phyloP scores from a whole-genome alignment of 1,140 invertebrate species.

The Zaprionus africanus region DNA sequence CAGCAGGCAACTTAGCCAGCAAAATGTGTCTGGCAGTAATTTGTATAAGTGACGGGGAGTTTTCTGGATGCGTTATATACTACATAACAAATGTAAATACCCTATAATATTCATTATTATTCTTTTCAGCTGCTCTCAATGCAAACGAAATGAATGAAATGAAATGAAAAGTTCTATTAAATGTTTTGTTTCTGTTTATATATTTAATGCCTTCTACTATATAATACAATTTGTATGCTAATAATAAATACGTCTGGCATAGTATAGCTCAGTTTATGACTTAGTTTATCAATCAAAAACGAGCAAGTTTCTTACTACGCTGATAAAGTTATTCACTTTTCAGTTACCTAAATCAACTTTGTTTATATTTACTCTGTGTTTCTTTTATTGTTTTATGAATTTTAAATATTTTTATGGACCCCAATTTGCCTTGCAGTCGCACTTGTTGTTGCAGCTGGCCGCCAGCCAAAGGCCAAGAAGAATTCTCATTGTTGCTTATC shows the following conservation, averaged over 20 bases:
- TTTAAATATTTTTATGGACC: neutral
- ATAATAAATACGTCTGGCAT: neutral
- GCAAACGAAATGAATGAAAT: neutral
- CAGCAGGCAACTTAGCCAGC: no score
- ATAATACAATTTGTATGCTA: neutral
- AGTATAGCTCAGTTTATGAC: neutral
- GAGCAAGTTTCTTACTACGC: neutral
- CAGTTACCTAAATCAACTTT: neutral
- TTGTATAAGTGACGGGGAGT: neutral
- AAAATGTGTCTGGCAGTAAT: neutral
- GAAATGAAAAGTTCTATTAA: no score
- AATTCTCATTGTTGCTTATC: constrained; percentile 34
- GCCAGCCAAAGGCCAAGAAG: constrained; percentile 38
- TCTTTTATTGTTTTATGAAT: neutral
- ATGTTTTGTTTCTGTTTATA: neutral
- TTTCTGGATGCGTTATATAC: neutral
- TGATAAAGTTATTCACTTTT: neutral
- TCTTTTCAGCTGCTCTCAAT: neutral
- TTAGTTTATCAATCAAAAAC: neutral
- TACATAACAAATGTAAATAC: neutral
- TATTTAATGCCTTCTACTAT: neutral
- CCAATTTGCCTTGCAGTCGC: neutral
- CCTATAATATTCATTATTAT: neutral
- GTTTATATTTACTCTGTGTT: neutral
- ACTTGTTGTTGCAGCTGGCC: constrained; percentile 49